Base-by-base conservation (phyloP, 2,113 vertebrate species). In the Macquaria ambigua region DNA sequence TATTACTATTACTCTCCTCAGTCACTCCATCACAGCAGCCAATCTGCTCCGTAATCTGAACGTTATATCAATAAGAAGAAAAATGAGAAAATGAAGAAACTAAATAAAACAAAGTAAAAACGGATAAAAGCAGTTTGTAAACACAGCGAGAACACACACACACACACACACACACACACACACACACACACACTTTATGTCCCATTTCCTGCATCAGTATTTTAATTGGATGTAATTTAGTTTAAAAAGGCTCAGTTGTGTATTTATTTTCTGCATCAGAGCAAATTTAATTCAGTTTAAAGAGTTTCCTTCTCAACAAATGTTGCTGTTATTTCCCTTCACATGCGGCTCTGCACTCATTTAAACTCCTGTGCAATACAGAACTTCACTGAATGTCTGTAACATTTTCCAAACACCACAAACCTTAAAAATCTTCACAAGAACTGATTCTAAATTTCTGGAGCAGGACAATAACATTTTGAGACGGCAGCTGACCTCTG, bases 201-300 rank as follows among this genome's bases (percentile, higher is more conserved):
- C 53, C 56, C 61, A 55, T 79, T 67, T 84, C 69, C 70, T 71
- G 77, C 77, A 62, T 50, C 34, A 39, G 56, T 66, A 16, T 50
- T 85, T 81, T 72, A 77, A 81, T 72, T 81, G n/a, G 77, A 59
- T 58, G 50, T 72, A 77, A 77, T 81, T 50, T 64, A 50, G 43
- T 70, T 62, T 16, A 50, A 59, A 28, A 75, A 34, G n/a, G 46
- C n/a, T 70, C 34, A 76, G 77, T 31, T 66, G 34, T 1, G 4
- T 43, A 50, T 82, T 41, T 21, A 61, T 81, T 81, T 81, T 63
- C 73, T 77, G 78, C 72, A 66, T 66, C 41, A 34, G 23, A 76
- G 71, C 46, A 53, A 71, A 50, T 72, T 59, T 12, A 81, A 81
- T 76, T 75, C 64, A 4, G 23, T 81, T 71, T 37, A 31, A 66